These are phyloP conservation scores for Drosophila planitibia DNA, from an alignment of 2,888 invertebrate species.

Conservation along the genomic window DNA sequence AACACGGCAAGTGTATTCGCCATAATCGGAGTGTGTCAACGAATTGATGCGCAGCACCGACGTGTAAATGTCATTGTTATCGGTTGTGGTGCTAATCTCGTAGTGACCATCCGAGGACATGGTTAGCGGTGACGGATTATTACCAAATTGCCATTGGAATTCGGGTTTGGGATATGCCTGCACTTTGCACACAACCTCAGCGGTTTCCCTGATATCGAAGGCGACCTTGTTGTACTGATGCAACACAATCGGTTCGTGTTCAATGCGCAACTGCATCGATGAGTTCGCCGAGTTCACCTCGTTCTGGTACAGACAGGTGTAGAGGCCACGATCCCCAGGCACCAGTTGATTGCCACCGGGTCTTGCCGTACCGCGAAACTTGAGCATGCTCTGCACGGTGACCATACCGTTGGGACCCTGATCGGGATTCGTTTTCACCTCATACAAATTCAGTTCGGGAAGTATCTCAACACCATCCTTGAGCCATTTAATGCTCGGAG, in stretches of 20 bases:
- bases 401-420: conserved; percentile 92
- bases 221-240: conserved; percentile 95
- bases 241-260: conserved; percentile 95
- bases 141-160: conserved; percentile 95
- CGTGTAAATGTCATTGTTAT: conserved; percentile 94
- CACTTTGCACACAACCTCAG: conserved; percentile 94
- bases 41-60: conserved; percentile 91
- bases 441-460: conserved; percentile 91
- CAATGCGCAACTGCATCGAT: conserved; percentile 95
- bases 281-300: conserved; percentile 95
- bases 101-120: conserved; percentile 94
- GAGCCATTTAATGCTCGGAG: conserved; percentile 93
- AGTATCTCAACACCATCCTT: conserved; percentile 93
- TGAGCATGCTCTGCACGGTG: conserved; percentile 93
- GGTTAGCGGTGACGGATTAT: conserved; percentile 90
- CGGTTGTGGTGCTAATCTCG: conserved; percentile 92
- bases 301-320: conserved; percentile 95
- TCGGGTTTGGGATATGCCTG: conserved; percentile 97
- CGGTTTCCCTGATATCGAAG: conserved; percentile 93
- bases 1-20: conserved; percentile 95
- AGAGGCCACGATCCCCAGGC: conserved; percentile 94
- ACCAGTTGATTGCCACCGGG: conserved; percentile 91
- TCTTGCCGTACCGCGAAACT: conserved; percentile 92
- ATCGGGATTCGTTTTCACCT: conserved; percentile 91
- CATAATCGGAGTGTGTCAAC: conserved; percentile 93